Evolutionary conservation across 2,113 vertebrate genomes (phyloP).

Genomic region (Lynx canadensis): DNA sequence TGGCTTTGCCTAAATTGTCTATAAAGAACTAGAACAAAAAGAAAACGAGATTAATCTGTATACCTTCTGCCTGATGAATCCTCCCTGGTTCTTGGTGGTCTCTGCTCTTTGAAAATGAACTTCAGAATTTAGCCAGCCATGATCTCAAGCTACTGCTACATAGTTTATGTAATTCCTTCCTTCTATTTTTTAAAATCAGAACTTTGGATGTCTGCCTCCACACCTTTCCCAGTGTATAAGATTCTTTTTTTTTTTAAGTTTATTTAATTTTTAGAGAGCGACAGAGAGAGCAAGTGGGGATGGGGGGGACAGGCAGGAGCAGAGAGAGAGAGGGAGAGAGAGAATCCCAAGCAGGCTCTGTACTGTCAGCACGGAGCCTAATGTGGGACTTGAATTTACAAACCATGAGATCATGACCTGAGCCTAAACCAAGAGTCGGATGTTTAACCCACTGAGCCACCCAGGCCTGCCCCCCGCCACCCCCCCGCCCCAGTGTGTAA

Average conservation of each 20-base stretch:
- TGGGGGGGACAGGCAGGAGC: too few relatives aligned
- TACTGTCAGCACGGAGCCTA: too few relatives aligned
- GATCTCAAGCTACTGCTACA: background rate
- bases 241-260: too few relatives aligned
- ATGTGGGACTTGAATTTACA: too few relatives aligned
- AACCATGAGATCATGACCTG: too few relatives aligned
- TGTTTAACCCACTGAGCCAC: too few relatives aligned
- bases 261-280: too few relatives aligned
- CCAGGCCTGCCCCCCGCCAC: too few relatives aligned
- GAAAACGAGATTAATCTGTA: background rate
- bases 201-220: background rate
- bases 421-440: too few relatives aligned
- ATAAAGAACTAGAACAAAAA: background rate
- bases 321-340: too few relatives aligned
- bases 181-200: constrained; percentile 1
- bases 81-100: background rate
- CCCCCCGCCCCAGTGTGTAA: background rate
- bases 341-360: too few relatives aligned
- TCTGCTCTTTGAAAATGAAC: constrained; percentile 9
- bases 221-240: background rate
- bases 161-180: background rate
- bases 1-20: background rate
- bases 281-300: too few relatives aligned
- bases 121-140: background rate
- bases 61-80: background rate